A percentile compares a stretch with the other conserved stretches of the same genome.
Evolutionary conservation across 2,888 invertebrate genomes (phyloP).

Genomic region (Tetragonula carbonaria): DNA sequence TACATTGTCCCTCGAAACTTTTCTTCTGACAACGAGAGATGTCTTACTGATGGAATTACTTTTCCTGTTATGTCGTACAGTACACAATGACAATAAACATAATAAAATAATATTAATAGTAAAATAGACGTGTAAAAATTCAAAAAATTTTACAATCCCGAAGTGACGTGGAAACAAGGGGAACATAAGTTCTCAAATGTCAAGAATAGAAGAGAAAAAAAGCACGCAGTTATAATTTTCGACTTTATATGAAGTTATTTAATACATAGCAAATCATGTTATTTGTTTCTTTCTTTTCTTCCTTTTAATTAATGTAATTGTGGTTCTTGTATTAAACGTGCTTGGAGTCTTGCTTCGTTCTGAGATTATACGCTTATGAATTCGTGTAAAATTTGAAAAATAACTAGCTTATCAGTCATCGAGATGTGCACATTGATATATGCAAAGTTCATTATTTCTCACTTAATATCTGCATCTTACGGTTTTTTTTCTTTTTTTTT

Average conservation of each 20-base stretch:
- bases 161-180: conserved; percentile 66
- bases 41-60: background rate
- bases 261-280: conserved; percentile 39
- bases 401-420: conserved; percentile 37
- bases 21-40: background rate
- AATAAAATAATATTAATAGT: conserved; percentile 26
- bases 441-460: background rate
- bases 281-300: conserved; percentile 4
- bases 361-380: conserved; percentile 31
- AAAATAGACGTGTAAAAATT: conserved; percentile 29
- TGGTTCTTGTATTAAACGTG: conserved; percentile 29
- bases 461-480: conserved; percentile 2
- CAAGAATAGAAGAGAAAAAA: conserved; percentile 30
- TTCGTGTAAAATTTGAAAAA: conserved; percentile 35
- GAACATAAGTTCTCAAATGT: conserved; percentile 41
- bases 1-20: conserved; percentile 29
- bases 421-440: background rate
- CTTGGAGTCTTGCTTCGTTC: conserved; percentile 67
- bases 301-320: conserved; percentile 6
- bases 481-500: background rate
- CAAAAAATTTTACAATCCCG: conserved; percentile 19
- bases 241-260: conserved; percentile 41
- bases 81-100: conserved; percentile 28
- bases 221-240: conserved; percentile 9
- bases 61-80: conserved; percentile 28